phyloP scores from a whole-genome alignment of 2,888 invertebrate species.

The Catocala sponsa region DNA sequence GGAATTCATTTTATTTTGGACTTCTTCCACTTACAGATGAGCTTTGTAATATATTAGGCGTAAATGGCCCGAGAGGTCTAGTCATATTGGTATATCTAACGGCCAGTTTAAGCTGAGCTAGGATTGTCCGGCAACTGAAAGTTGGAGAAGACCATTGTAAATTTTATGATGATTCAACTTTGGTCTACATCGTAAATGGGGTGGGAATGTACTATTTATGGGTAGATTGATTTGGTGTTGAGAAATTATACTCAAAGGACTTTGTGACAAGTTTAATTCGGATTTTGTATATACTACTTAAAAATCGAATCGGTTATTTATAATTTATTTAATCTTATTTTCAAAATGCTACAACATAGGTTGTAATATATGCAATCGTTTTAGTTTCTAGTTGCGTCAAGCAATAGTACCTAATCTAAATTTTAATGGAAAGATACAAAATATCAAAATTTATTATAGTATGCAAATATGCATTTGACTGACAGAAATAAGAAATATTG shows the following conservation, averaged over 20 bases:
- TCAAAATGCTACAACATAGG: no score
- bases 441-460: no score
- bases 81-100: neutral
- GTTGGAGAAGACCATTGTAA: neutral
- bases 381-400: no score
- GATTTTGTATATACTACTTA: no score
- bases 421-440: no score
- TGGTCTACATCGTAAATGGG: slow-evolving; percentile 5
- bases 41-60: slow-evolving; percentile 1
- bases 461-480: no score
- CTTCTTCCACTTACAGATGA: neutral
- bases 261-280: slow-evolving; percentile 3
- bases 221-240: neutral
- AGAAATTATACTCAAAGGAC: neutral
- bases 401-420: no score
- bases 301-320: no score
- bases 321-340: no score
- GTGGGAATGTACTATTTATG: neutral
- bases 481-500: no score
- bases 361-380: no score
- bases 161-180: slow-evolving; percentile 5
- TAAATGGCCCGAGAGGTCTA: slow-evolving; percentile 1
- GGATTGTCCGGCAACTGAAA: neutral
- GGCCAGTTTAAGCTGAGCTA: neutral
- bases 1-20: neutral